These are phyloP conservation scores for Electrona antarctica DNA, from an alignment of 2,113 vertebrate genomes.

Conservation along the genomic window DNA sequence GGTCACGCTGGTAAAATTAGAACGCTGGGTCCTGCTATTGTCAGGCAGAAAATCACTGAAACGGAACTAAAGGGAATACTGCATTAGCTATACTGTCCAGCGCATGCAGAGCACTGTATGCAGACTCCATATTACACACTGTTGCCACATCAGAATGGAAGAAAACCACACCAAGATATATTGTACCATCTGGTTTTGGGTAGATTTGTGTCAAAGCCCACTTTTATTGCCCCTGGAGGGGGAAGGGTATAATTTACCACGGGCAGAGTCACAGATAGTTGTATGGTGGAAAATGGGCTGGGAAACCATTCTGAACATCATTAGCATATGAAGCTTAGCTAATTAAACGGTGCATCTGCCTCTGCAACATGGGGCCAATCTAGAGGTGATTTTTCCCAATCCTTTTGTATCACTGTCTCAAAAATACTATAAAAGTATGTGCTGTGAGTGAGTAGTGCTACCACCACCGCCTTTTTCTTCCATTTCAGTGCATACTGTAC, in stretches of 20 bases:
- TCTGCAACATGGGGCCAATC: slow-evolving; percentile 24
- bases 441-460: neutral
- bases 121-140: slow-evolving; percentile 22
- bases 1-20: slow-evolving; percentile 58
- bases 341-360: slow-evolving; percentile 67
- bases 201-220: slow-evolving; percentile 72
- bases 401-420: neutral
- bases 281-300: slow-evolving; percentile 65
- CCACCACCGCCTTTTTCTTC: neutral
- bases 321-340: slow-evolving; percentile 71
- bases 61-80: slow-evolving; percentile 53
- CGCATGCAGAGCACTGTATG: slow-evolving; percentile 31
- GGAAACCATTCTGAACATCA: slow-evolving; percentile 63
- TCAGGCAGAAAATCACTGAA: slow-evolving; percentile 60
- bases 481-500: neutral
- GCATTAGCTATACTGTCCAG: slow-evolving; percentile 37
- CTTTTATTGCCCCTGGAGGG: slow-evolving; percentile 70
- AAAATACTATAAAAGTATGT: slow-evolving; percentile 14
- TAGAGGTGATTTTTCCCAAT: slow-evolving; percentile 33
- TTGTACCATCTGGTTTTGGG: slow-evolving; percentile 69
- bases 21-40: slow-evolving; percentile 51
- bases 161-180: slow-evolving; percentile 66
- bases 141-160: slow-evolving; percentile 56
- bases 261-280: slow-evolving; percentile 68
- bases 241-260: slow-evolving; percentile 68